phyloP scores from a whole-genome alignment of 2,113 vertebrate genomes.

The Formicarius rufipectus region DNA sequence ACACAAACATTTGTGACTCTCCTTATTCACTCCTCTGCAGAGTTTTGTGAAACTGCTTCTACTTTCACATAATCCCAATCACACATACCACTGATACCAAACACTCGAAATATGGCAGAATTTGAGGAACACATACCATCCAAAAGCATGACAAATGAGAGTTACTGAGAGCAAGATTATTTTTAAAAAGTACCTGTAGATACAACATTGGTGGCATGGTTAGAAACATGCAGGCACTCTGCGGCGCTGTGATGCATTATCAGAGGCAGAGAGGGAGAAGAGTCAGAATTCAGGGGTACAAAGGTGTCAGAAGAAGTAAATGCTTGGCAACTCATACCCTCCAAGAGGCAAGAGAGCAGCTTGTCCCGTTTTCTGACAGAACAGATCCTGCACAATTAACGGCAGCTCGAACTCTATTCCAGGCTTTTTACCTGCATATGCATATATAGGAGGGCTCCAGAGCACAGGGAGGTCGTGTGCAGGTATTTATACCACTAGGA shows the following conservation, averaged over 20 bases:
- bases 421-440: conserved; percentile 66
- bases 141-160: not conserved
- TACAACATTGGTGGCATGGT: conserved; percentile 89
- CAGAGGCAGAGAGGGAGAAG: conserved; percentile 85
- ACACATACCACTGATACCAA: not conserved
- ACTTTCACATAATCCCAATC: not conserved
- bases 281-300: conserved; percentile 83
- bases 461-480: conserved; percentile 79
- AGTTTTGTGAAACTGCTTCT: not conserved
- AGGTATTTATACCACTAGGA: conserved; percentile 91
- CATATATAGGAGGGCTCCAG: conserved; percentile 72
- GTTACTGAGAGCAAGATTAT: not conserved
- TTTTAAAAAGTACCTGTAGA: conserved; percentile 86
- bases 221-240: conserved; percentile 88
- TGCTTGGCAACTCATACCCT: conserved; percentile 90
- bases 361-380: not conserved
- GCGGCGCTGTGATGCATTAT: conserved; percentile 91
- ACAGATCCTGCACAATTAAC: not conserved
- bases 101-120: not conserved
- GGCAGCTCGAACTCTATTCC: conserved; percentile 24
- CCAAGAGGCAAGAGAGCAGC: conserved; percentile 27
- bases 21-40: not conserved
- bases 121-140: fast-evolving
- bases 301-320: conserved; percentile 88
- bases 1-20: not conserved